phyloP scores from a whole-genome alignment of 2,113 vertebrate genomes.

The Myrmecobius fasciatus region DNA sequence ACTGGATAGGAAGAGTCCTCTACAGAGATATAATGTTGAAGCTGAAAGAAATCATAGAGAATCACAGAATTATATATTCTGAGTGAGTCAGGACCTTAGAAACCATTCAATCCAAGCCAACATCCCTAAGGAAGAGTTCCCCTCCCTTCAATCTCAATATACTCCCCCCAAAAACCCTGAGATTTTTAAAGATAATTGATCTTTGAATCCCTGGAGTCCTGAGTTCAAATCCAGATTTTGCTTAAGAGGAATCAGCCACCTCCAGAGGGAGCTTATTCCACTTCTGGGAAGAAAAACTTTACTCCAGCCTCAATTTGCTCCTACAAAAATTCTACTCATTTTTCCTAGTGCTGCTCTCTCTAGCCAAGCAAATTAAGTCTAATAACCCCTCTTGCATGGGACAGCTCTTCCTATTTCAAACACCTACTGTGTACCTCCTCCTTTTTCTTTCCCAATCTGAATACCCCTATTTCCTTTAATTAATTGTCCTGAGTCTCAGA shows the following conservation, averaged over 20 bases:
- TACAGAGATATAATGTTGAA: background rate
- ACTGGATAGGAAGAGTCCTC: background rate
- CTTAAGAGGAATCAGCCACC: background rate
- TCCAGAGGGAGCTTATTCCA: background rate
- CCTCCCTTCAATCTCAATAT: background rate
- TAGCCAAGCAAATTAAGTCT: background rate
- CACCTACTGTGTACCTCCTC: background rate
- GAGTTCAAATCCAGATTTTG: background rate
- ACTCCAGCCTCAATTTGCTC: background rate
- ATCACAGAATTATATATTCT: background rate
- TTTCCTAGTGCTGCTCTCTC: background rate
- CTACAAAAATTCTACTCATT: background rate
- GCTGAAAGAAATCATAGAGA: background rate
- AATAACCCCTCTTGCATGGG: background rate
- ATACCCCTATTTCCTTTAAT: background rate
- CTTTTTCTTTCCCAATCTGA: background rate
- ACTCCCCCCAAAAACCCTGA: background rate
- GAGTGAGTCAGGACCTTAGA: background rate
- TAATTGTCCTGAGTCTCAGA: background rate
- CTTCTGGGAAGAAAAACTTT: background rate
- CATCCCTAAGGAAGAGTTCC: background rate
- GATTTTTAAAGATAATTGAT: background rate
- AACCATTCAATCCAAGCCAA: background rate
- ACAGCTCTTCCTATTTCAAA: background rate
- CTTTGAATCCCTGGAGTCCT: background rate